These are phyloP conservation scores for Torymus aiolomorphi DNA, from an alignment of 2,888 invertebrate species.

Conservation along the genomic window DNA sequence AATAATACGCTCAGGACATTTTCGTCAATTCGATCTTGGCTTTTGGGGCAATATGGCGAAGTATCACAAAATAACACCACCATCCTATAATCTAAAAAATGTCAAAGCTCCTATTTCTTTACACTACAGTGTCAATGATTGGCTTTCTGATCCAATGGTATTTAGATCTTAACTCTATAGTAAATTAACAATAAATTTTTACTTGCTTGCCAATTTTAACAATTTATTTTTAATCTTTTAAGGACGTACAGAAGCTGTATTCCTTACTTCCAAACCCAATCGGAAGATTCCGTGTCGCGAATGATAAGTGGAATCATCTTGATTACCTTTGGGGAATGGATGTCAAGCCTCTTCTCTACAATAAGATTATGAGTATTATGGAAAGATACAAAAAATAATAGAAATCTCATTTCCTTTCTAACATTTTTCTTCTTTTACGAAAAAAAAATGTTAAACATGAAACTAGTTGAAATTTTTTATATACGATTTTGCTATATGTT, in stretches of 20 bases:
- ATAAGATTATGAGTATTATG: slow-evolving; percentile 48
- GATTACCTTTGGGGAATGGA: slow-evolving; percentile 82
- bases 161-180: not conserved
- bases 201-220: not conserved
- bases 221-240: slow-evolving; percentile 26
- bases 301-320: slow-evolving; percentile 80
- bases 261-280: slow-evolving; percentile 77
- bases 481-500: not conserved
- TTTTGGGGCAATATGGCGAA: slow-evolving; percentile 76
- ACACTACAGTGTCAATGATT: slow-evolving; percentile 82
- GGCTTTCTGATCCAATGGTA: slow-evolving; percentile 77
- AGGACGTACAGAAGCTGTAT: slow-evolving; percentile 78
- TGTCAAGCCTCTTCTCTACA: slow-evolving; percentile 68
- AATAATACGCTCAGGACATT: slow-evolving; percentile 76
- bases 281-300: slow-evolving; percentile 76
- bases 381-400: slow-evolving; percentile 29
- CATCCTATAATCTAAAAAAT: slow-evolving; percentile 79
- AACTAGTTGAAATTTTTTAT: slow-evolving; percentile 33
- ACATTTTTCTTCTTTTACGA: not conserved
- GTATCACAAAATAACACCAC: slow-evolving; percentile 79
- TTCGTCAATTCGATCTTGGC: slow-evolving; percentile 78
- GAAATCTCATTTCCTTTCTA: slow-evolving; percentile 27
- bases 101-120: slow-evolving; percentile 81
- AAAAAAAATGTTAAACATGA: slow-evolving; percentile 6
- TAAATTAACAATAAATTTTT: not conserved